Evolutionary conservation across 2,113 vertebrate species (phyloP).

Genomic region (Maccullochella peelii): DNA sequence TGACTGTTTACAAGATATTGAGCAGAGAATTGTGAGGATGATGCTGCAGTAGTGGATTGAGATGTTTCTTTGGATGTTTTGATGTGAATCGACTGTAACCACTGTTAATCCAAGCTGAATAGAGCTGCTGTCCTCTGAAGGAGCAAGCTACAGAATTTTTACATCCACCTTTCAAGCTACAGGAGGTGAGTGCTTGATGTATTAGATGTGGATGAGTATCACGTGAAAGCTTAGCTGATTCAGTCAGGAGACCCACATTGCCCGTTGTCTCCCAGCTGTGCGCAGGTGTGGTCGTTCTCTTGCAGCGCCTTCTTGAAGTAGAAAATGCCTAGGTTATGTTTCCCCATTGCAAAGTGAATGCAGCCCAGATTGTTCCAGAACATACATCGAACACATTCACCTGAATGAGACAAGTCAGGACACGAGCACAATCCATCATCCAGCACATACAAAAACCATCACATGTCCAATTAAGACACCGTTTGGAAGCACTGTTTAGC

Average conservation of each 20-base stretch:
- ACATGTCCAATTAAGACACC: neutral
- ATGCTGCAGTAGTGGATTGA: neutral
- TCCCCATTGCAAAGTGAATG: constrained; percentile 99
- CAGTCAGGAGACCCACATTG: constrained; percentile 84
- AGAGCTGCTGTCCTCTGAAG: neutral
- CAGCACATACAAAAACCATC: neutral
- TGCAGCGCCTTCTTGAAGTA: constrained; percentile 99
- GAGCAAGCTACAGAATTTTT: neutral
- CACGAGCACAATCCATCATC: neutral
- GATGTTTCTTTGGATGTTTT: neutral
- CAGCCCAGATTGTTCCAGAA: constrained; percentile 99
- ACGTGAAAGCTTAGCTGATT: neutral
- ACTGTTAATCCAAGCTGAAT: neutral
- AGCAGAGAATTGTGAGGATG: neutral
- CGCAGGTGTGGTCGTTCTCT: constrained; percentile 95
- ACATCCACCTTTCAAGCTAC: neutral
- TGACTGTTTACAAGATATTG: neutral
- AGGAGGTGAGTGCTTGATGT: neutral
- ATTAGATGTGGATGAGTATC: neutral
- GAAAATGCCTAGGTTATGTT: constrained; percentile 97
- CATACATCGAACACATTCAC: constrained; percentile 98
- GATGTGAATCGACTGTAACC: neutral
- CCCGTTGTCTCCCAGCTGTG: constrained; percentile 89
- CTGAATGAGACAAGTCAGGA: constrained; percentile 73
- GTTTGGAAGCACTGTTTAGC: neutral